phyloP scores from a whole-genome alignment of 2,113 vertebrate species.

The Oceanodroma tethys region DNA sequence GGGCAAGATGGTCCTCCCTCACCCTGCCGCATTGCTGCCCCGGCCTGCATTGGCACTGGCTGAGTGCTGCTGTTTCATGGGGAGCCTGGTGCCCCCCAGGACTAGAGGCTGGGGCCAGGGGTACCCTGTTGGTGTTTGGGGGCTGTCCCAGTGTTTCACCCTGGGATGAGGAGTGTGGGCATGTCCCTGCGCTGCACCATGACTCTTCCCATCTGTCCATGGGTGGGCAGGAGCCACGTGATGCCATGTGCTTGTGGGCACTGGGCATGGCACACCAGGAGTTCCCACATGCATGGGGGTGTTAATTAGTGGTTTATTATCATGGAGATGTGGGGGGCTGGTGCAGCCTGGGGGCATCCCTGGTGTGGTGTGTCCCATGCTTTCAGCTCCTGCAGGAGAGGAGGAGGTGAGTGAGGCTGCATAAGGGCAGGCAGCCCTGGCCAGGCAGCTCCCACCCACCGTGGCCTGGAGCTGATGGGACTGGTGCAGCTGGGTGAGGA shows the following conservation, averaged over 20 bases:
- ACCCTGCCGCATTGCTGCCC: rapidly evolving
- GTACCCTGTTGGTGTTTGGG: not conserved
- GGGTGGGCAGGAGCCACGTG: not conserved
- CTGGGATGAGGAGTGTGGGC: not conserved
- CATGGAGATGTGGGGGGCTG: not conserved
- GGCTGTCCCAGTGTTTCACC: not conserved
- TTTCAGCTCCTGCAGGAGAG: not conserved
- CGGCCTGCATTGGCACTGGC: not conserved
- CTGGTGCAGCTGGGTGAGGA: not conserved
- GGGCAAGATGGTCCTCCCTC: not conserved
- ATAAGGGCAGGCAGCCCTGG: not conserved
- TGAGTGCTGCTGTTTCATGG: not conserved
- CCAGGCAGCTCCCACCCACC: not conserved
- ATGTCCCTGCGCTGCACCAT: too few relatives aligned
- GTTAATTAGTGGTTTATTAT: not conserved
- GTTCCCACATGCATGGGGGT: not conserved
- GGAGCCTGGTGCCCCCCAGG: not conserved
- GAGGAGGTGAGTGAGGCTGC: not conserved
- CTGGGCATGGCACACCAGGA: not conserved
- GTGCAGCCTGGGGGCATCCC: not conserved
- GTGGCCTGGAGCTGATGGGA: not conserved
- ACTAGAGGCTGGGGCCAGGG: not conserved
- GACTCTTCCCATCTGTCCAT: not conserved
- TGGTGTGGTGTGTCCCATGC: too few relatives aligned
- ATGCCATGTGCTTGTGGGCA: too few relatives aligned